Percentiles rank a stretch among this genome's conserved stretches.
Evolutionary conservation across 2,888 invertebrate genomes (phyloP).

Genomic region (Rhyacophila evoluta): DNA sequence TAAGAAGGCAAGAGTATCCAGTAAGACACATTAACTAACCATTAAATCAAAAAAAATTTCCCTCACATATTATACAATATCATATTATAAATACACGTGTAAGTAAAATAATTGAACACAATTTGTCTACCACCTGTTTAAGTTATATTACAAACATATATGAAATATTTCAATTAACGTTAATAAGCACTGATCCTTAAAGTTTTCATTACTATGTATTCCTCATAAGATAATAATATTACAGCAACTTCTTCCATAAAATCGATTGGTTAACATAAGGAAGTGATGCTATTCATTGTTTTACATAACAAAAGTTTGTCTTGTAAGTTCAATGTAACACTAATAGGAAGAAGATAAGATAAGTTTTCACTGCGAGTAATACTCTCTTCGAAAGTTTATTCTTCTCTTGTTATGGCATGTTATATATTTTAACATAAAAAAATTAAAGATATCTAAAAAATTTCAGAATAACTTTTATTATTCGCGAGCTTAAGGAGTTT

Average conservation of each 20-base stretch:
- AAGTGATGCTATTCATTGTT: constrained; percentile 17
- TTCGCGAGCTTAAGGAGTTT: too few relatives aligned
- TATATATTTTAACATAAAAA: background rate
- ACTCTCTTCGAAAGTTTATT: background rate
- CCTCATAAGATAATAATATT: too few relatives aligned
- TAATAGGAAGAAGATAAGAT: constrained; percentile 26
- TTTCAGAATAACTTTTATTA: too few relatives aligned
- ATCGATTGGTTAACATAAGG: background rate
- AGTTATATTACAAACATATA: too few relatives aligned
- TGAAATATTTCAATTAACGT: too few relatives aligned
- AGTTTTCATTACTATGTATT: too few relatives aligned
- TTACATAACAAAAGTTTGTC: constrained; percentile 11
- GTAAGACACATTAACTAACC: background rate
- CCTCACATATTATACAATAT: background rate
- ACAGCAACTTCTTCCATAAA: background rate
- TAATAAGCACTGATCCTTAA: too few relatives aligned
- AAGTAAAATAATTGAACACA: too few relatives aligned
- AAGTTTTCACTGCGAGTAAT: background rate
- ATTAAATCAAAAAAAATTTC: background rate
- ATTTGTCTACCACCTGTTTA: too few relatives aligned
- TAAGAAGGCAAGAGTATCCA: too few relatives aligned
- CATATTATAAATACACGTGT: too few relatives aligned
- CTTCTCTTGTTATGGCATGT: background rate
- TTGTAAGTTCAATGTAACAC: constrained; percentile 14
- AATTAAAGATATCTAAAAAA: too few relatives aligned